Evolutionary conservation across 2,888 invertebrate genomes (phyloP).

Genomic region (Diadegma fenestrale): DNA sequence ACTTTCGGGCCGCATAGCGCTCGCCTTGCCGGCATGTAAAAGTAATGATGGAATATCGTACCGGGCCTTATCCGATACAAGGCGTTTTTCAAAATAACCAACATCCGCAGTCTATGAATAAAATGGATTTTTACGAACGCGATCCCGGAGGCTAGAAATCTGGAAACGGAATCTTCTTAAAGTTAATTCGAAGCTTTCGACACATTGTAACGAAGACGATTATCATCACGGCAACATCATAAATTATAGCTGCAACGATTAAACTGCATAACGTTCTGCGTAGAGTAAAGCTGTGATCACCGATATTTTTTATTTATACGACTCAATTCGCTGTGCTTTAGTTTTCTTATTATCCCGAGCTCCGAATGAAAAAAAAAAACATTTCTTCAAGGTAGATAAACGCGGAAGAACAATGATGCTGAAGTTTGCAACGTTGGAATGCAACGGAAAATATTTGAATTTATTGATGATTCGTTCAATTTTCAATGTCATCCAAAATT

Average conservation of each 20-base stretch:
- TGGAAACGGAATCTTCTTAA: neutral
- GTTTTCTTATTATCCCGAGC: neutral
- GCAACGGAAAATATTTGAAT: too few species aligned
- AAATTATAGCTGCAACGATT: neutral
- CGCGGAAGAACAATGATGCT: too few species aligned
- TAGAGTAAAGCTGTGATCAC: constrained; percentile 1
- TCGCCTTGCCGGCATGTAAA: neutral
- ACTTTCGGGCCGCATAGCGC: neutral
- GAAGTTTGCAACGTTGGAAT: too few species aligned
- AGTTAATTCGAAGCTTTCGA: neutral
- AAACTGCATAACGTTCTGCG: neutral
- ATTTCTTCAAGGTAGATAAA: neutral
- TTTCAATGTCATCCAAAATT: too few species aligned
- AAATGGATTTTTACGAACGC: neutral
- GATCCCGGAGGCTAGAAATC: neutral
- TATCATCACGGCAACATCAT: neutral
- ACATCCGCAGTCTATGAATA: neutral
- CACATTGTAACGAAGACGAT: neutral
- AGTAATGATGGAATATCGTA: neutral
- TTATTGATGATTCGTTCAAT: too few species aligned
- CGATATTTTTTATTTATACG: neutral
- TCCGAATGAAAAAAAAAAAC: neutral
- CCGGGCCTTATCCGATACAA: neutral
- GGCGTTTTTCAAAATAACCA: neutral
- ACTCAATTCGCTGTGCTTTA: neutral